phyloP scores from a whole-genome alignment of 2,888 invertebrate species.

The Xylophagus ater region DNA sequence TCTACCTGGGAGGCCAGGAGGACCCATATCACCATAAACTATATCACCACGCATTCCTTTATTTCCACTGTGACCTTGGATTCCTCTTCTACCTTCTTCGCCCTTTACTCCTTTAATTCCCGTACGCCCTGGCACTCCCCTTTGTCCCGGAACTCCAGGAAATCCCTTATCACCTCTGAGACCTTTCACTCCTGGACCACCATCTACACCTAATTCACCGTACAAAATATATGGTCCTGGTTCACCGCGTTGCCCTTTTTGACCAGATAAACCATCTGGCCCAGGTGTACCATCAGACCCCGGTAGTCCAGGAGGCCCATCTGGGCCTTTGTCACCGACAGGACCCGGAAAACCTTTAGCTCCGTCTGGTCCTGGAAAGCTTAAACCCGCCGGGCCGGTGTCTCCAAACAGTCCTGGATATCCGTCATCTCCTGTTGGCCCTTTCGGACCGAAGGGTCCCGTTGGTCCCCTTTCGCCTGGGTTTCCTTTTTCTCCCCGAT shows the following conservation, averaged over 20 bases:
- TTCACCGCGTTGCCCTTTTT: constrained; percentile 40
- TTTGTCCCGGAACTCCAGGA: constrained; percentile 40
- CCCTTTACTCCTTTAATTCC: constrained; percentile 51
- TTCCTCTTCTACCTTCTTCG: constrained; percentile 38
- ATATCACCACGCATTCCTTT: constrained; percentile 38
- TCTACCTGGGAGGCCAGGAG: constrained; percentile 32
- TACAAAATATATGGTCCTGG: constrained; percentile 30
- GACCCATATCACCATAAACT: constrained; percentile 32
- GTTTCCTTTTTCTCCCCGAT: constrained; percentile 28
- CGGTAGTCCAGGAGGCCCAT: constrained; percentile 48
- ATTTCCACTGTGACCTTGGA: constrained; percentile 44
- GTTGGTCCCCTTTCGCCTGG: constrained; percentile 36
- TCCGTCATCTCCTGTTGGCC: constrained; percentile 45
- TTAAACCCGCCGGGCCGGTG: constrained; percentile 41
- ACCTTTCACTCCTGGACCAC: constrained; percentile 39
- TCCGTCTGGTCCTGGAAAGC: constrained; percentile 46
- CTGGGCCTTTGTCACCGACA: constrained; percentile 51
- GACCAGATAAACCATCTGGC: constrained; percentile 29
- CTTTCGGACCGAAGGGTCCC: constrained; percentile 51
- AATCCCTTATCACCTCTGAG: constrained; percentile 41
- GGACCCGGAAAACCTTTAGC: constrained; percentile 56
- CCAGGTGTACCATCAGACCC: constrained; percentile 42
- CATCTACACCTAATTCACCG: constrained; percentile 38
- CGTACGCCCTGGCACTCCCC: constrained; percentile 40
- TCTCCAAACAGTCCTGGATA: constrained; percentile 44